A percentile compares a stretch with the other conserved stretches of the same genome.
These are phyloP conservation scores for Hippocampus guttulatus DNA, from an alignment of 2,113 vertebrate genomes.

Conservation along the genomic window DNA sequence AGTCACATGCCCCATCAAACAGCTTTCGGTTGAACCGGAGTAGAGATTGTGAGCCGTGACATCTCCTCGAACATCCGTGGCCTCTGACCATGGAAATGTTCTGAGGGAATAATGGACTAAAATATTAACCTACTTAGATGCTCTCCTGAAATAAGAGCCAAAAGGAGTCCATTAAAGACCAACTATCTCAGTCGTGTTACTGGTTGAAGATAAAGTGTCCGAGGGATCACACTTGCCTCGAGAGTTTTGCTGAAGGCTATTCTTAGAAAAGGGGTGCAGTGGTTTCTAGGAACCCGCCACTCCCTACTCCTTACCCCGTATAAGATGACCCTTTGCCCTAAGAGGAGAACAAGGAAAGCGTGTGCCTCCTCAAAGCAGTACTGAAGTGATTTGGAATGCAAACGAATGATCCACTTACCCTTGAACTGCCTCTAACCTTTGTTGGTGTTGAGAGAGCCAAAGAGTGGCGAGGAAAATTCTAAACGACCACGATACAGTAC, in stretches of 20 bases:
- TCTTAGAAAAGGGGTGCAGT: conserved; percentile 32
- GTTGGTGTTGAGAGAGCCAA: conserved; percentile 16
- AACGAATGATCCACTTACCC: conserved; percentile 46
- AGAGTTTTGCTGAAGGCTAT: conserved; percentile 48
- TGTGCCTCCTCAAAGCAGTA: conserved; percentile 29
- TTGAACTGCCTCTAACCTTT: conserved; percentile 52
- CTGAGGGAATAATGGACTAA: not conserved
- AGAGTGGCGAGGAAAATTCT: conserved; percentile 18
- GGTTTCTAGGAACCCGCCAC: not conserved
- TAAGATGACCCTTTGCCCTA: conserved; percentile 39
- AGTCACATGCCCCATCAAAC: not conserved
- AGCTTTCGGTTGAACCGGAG: not conserved
- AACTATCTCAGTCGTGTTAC: conserved; percentile 15
- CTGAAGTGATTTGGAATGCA: conserved; percentile 49
- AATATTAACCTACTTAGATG: conserved; percentile 18
- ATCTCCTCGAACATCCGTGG: not conserved
- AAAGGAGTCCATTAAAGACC: not conserved
- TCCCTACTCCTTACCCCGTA: not conserved
- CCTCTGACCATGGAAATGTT: not conserved
- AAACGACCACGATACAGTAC: no score
- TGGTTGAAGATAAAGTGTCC: conserved; percentile 39
- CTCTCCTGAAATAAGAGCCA: not conserved
- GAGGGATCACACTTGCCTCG: not conserved
- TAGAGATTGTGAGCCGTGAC: not conserved
- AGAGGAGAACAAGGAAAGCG: conserved; percentile 18